These are phyloP conservation scores for Melanotaenia parkinsoni DNA, from an alignment of 2,797 vertebrate genomes.

Conservation along the genomic window DNA sequence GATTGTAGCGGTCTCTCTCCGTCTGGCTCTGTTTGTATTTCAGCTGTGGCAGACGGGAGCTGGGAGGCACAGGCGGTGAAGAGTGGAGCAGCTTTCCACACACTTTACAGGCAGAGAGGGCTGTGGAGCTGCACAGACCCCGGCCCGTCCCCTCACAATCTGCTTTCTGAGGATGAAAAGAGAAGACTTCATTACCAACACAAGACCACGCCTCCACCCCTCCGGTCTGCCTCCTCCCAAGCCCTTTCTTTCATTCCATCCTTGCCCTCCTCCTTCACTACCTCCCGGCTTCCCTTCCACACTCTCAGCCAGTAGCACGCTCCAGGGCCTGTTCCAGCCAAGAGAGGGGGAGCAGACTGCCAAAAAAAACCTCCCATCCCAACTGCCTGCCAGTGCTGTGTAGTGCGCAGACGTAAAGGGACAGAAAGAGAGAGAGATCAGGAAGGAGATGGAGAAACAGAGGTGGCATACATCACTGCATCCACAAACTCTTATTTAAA, in stretches of 20 bases:
- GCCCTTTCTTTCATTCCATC: conserved; percentile 70
- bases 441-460: conserved; percentile 41
- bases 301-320: conserved; percentile 90
- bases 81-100: conserved; percentile 51
- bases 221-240: conserved; percentile 68
- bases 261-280: conserved; percentile 65
- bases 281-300: conserved; percentile 85
- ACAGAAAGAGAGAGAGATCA: conserved; percentile 20
- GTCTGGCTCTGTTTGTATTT: conserved; percentile 62
- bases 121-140: conserved; percentile 82
- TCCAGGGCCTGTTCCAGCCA: conserved; percentile 82
- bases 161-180: conserved; percentile 93
- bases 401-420: conserved; percentile 51
- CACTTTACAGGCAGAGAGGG: conserved; percentile 75
- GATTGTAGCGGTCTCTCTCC: conserved; percentile 64
- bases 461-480: conserved; percentile 36
- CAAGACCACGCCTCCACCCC: conserved; percentile 84
- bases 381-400: conserved; percentile 72
- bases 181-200: conserved; percentile 94
- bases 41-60: conserved; percentile 53
- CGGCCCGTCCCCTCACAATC: conserved; percentile 84
- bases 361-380: conserved; percentile 81
- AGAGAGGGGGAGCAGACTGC: conserved; percentile 80
- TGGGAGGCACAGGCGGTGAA: conserved; percentile 49
- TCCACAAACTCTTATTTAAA: conserved; percentile 37